A percentile compares a stretch with the other conserved stretches of the same genome.
These are phyloP conservation scores for Theonella swinhoei DNA, from an alignment of 37 sponge, comb jelly and placozoan species.

Conservation along the genomic window DNA sequence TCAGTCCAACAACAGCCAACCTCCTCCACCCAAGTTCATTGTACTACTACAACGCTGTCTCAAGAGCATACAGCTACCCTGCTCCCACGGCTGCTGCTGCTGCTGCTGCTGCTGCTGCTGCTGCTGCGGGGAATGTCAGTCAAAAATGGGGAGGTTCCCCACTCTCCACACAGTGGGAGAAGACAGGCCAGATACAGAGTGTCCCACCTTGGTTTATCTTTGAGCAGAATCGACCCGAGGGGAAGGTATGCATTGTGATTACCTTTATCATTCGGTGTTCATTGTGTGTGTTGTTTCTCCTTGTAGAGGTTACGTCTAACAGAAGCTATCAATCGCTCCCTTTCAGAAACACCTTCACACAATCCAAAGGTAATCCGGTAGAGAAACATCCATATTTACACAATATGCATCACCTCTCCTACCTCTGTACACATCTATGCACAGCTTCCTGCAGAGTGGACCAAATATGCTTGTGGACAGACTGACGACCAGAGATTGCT, in stretches of 20 bases:
- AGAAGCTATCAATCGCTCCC: slow-evolving; percentile 64
- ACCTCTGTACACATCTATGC: background rate
- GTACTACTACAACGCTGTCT: background rate
- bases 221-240: slow-evolving; percentile 46
- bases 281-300: background rate
- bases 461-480: slow-evolving; percentile 57
- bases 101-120: background rate
- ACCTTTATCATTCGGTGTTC: background rate
- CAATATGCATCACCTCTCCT: background rate
- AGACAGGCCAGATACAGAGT: slow-evolving; percentile 58
- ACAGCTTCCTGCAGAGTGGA: slow-evolving; percentile 61
- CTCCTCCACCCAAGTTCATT: background rate
- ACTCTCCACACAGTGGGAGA: slow-evolving; percentile 1
- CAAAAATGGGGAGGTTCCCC: slow-evolving; percentile 17
- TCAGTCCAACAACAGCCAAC: background rate
- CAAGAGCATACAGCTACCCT: background rate
- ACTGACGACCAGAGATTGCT: slow-evolving; percentile 59
- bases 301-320: slow-evolving; percentile 55
- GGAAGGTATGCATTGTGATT: slow-evolving; percentile 47
- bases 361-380: slow-evolving; percentile 40
- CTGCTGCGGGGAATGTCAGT: too few species aligned
- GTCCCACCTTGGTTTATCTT: slow-evolving; percentile 74
- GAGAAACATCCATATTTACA: background rate
- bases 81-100: background rate
- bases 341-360: slow-evolving; percentile 56